Conservation (phyloP, 2,113 vertebrate species). For the Puffinus mauretanicus region DNA sequence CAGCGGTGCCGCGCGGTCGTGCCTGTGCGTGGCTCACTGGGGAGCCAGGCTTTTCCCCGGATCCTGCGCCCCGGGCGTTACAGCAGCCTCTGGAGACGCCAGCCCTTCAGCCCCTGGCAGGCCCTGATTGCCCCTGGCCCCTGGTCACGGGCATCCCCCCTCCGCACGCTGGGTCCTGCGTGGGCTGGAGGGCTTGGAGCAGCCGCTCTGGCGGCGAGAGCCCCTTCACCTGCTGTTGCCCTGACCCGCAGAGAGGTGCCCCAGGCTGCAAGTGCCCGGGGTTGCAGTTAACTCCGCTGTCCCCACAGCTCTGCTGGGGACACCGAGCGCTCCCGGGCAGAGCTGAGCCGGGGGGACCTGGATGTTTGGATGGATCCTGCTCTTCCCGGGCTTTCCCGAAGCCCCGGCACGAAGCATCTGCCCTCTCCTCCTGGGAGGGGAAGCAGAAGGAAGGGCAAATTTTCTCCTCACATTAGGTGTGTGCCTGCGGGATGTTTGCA, state of each 20-base stretch:
- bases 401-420: rapidly evolving
- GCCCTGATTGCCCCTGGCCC: background rate
- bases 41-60: background rate
- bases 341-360: background rate
- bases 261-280: background rate
- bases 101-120: background rate
- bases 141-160: rapidly evolving
- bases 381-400: background rate
- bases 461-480: rapidly evolving
- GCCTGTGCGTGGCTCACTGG: rapidly evolving
- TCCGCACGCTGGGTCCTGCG: rapidly evolving
- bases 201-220: background rate
- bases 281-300: background rate
- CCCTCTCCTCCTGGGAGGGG: background rate
- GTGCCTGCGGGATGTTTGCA: background rate
- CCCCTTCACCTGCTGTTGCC: background rate
- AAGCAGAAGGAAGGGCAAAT: background rate
- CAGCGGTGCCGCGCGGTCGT: rapidly evolving
- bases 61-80: rapidly evolving
- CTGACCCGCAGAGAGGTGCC: background rate
- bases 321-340: rapidly evolving
- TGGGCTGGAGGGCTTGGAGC: background rate
- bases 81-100: background rate
- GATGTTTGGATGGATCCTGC: background rate
- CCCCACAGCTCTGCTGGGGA: background rate